Percentiles rank a stretch among this genome's conserved stretches.
Evolutionary conservation across 2,113 vertebrate genomes (phyloP).

Genomic region (Ceratotherium simum): DNA sequence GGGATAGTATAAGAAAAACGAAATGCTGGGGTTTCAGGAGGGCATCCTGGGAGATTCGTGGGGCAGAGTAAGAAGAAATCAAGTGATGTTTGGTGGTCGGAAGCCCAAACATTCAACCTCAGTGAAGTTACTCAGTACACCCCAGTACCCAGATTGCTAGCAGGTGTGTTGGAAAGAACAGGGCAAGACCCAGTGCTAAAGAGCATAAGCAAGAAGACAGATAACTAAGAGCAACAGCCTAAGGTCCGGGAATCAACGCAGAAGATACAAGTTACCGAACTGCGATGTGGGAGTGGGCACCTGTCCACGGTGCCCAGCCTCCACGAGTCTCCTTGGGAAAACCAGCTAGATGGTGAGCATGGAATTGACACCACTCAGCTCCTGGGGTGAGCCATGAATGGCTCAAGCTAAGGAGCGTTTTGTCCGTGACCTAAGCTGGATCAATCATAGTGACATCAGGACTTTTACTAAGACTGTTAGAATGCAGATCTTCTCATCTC

Average conservation of each 20-base stretch:
- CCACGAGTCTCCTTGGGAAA: neutral
- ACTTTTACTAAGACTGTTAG: neutral
- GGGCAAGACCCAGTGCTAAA: neutral
- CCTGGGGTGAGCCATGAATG: neutral
- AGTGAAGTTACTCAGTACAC: neutral
- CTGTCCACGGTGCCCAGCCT: neutral
- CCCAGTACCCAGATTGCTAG: neutral
- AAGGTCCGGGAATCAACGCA: neutral
- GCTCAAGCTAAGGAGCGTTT: neutral
- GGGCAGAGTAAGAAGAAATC: neutral
- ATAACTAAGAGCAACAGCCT: neutral
- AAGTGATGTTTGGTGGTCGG: neutral
- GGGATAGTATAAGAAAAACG: neutral
- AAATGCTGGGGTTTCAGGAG: neutral
- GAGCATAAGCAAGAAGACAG: neutral
- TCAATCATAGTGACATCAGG: neutral
- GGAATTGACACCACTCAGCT: neutral
- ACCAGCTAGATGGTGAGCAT: neutral
- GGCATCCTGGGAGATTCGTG: neutral
- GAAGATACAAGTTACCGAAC: neutral
- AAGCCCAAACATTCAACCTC: neutral
- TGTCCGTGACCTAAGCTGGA: neutral
- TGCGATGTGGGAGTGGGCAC: neutral
- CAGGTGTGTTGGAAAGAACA: neutral
- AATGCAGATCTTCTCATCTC: neutral